Percentiles rank a stretch among this genome's conserved stretches.
phyloP scores from a whole-genome alignment of 2,888 invertebrate species.

The Monoplex corrugatus region DNA sequence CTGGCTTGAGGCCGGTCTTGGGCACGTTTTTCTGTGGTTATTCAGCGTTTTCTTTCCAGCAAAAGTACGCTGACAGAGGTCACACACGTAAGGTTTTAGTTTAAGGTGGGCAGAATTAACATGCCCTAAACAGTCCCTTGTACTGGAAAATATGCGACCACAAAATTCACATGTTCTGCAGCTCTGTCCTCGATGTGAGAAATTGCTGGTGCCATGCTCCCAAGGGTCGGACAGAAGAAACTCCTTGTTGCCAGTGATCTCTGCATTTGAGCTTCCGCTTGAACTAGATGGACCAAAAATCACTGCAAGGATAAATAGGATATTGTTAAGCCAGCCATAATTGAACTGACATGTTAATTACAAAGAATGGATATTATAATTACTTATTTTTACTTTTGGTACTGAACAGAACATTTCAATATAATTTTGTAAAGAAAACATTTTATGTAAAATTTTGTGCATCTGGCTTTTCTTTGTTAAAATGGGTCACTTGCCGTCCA shows the following conservation, averaged over 20 bases:
- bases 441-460: no score
- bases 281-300: not conserved
- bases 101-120: slow-evolving; percentile 53
- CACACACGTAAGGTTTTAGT: slow-evolving; percentile 52
- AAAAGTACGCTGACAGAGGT: slow-evolving; percentile 50
- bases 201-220: not conserved
- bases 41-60: slow-evolving; percentile 52
- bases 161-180: slow-evolving; percentile 32
- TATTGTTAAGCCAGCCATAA: not conserved
- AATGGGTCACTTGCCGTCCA: no score
- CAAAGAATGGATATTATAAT: no score
- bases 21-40: slow-evolving; percentile 52
- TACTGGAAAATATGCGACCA: slow-evolving; percentile 43
- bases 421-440: no score
- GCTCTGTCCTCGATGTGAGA: slow-evolving; percentile 4
- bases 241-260: not conserved
- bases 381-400: no score
- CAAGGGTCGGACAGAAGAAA: not conserved
- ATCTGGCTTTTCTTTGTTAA: no score
- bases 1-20: not conserved
- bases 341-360: no score
- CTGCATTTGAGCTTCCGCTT: slow-evolving; percentile 32
- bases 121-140: slow-evolving; percentile 54
- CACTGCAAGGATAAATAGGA: slow-evolving; percentile 41
- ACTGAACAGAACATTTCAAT: no score